Evolutionary conservation across 2,888 invertebrate genomes (phyloP).

Genomic region (Galerucella calmariensis): DNA sequence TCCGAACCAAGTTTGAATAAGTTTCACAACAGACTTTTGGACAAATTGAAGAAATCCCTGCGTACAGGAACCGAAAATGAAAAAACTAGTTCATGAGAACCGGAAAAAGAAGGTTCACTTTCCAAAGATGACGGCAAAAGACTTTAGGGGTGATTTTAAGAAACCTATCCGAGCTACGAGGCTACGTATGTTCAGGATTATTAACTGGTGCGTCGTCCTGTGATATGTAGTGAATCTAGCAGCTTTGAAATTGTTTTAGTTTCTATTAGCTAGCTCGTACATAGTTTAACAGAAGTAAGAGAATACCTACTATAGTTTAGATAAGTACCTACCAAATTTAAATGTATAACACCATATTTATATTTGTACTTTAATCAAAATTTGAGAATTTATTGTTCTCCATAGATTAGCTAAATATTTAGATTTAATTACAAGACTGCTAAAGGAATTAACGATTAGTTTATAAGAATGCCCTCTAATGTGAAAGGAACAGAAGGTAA

Average conservation of each 20-base stretch:
- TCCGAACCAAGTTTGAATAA: constrained; percentile 76
- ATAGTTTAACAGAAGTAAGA: constrained; percentile 16
- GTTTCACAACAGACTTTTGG: constrained; percentile 83
- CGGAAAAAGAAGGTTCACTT: constrained; percentile 48
- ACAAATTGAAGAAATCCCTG: constrained; percentile 80
- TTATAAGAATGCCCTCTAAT: constrained; percentile 3
- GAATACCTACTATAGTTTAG: not conserved
- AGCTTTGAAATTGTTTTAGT: constrained; percentile 30
- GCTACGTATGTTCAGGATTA: constrained; percentile 54
- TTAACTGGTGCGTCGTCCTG: constrained; percentile 57
- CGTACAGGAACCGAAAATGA: constrained; percentile 63
- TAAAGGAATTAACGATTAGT: constrained; percentile 6
- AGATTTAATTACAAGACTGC: constrained; percentile 18
- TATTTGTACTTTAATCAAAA: constrained; percentile 5
- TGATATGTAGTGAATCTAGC: constrained; percentile 53
- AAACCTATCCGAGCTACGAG: constrained; percentile 49
- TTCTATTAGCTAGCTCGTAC: constrained; percentile 46
- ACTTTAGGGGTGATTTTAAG: constrained; percentile 44
- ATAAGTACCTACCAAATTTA: not conserved
- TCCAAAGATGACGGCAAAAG: constrained; percentile 46
- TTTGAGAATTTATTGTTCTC: constrained; percentile 19
- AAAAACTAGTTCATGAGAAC: constrained; percentile 69
- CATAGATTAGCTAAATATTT: constrained; percentile 8
- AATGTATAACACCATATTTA: not conserved
- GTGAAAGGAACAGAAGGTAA: constrained; percentile 3